Evolutionary conservation across 2,888 invertebrate species (phyloP).

Genomic region (Aspidiotus rigidus): DNA sequence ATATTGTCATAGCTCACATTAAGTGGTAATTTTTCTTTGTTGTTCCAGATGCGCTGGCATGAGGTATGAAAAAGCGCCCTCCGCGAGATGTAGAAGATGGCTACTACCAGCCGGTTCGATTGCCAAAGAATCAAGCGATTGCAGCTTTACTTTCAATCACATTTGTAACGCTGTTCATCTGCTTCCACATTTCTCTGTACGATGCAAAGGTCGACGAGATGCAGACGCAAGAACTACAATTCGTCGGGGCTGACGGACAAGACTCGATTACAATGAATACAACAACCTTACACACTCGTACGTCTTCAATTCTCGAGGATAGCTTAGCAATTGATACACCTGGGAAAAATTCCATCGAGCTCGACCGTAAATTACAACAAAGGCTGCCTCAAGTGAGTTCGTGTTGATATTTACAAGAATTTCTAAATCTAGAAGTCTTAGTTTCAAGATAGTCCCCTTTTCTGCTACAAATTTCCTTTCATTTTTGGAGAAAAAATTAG

Average conservation of each 20-base stretch:
- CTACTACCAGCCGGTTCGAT: conserved; percentile 26
- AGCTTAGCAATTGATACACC: conserved; percentile 33
- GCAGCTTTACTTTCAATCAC: conserved; percentile 21
- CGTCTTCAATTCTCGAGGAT: background rate
- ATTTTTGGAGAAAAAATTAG: background rate
- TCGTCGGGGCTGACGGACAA: conserved; percentile 14
- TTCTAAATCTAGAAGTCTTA: background rate
- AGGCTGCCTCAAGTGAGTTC: conserved; percentile 52
- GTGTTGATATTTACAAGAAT: background rate
- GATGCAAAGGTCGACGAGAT: conserved; percentile 36
- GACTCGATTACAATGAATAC: conserved; percentile 9
- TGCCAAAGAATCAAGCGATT: conserved; percentile 25
- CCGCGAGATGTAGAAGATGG: conserved; percentile 27
- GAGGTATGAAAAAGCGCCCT: conserved; percentile 32
- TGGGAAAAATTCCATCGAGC: conserved; percentile 49
- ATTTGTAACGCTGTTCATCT: conserved; percentile 36
- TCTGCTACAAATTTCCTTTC: too few relatives aligned
- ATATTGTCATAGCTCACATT: too few relatives aligned
- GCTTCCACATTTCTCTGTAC: conserved; percentile 36
- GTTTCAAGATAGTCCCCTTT: background rate
- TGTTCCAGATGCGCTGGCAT: conserved; percentile 27
- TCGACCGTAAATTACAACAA: conserved; percentile 55
- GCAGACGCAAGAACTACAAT: conserved; percentile 34
- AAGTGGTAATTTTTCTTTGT: background rate
- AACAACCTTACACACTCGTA: conserved; percentile 3